Conservation (phyloP, 2,797 vertebrate species). For the Enteromius mattozi region DNA sequence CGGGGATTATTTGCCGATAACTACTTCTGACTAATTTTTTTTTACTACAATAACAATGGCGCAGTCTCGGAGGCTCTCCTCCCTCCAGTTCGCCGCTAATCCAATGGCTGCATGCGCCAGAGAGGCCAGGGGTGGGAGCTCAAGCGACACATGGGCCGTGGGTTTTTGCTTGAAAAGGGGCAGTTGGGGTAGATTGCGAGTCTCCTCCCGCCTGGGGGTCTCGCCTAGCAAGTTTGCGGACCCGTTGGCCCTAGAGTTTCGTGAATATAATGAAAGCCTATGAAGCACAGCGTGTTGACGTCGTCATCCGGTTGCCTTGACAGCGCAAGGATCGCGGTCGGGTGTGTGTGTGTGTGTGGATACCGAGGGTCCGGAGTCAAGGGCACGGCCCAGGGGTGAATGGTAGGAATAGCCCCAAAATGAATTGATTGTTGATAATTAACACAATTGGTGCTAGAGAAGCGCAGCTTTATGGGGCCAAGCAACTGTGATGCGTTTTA, state of each 20-base stretch:
- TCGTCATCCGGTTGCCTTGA: slow-evolving; percentile 61
- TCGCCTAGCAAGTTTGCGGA: slow-evolving; percentile 66
- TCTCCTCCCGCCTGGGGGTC: slow-evolving; percentile 18
- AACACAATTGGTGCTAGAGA: neutral
- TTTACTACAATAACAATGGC: slow-evolving; percentile 75
- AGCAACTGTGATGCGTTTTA: slow-evolving; percentile 6
- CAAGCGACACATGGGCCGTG: slow-evolving; percentile 56
- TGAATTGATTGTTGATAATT: neutral
- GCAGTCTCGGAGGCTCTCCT: slow-evolving; percentile 78
- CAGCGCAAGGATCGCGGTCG: slow-evolving; percentile 59
- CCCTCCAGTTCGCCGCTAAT: slow-evolving; percentile 78
- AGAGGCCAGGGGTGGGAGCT: slow-evolving; percentile 76
- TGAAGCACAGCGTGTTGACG: slow-evolving; percentile 45
- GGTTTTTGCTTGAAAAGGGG: slow-evolving; percentile 41
- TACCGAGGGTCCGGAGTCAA: slow-evolving; percentile 62
- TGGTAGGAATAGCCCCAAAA: slow-evolving; percentile 25
- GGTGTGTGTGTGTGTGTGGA: slow-evolving; percentile 50
- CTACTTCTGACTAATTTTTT: slow-evolving; percentile 59
- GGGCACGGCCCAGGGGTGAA: slow-evolving; percentile 66
- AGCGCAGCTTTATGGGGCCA: neutral
- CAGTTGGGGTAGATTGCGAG: slow-evolving; percentile 6
- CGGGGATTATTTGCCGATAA: slow-evolving; percentile 54
- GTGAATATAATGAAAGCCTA: slow-evolving; percentile 31
- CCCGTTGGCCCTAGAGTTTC: slow-evolving; percentile 57
- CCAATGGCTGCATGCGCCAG: slow-evolving; percentile 79